phyloP scores from a whole-genome alignment of 2,113 vertebrate genomes.

The Anas platyrhynchos region DNA sequence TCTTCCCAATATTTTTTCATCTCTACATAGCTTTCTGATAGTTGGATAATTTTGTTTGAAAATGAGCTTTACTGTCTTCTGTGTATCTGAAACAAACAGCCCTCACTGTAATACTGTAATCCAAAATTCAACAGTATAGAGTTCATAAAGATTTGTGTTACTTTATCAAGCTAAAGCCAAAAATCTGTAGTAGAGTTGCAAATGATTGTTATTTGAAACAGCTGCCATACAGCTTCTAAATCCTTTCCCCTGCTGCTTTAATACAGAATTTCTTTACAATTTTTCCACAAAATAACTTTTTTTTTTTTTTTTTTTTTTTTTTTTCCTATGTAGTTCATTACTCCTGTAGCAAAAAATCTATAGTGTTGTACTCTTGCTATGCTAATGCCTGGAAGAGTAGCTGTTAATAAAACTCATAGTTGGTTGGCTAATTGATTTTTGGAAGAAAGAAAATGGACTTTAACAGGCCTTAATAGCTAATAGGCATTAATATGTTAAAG shows the following conservation, averaged over 20 bases:
- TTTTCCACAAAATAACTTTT: constrained; percentile 27
- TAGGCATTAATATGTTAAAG: constrained; percentile 63
- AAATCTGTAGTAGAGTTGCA: constrained; percentile 36
- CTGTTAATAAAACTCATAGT: constrained; percentile 73
- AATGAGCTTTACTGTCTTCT: constrained; percentile 25
- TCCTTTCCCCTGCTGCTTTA: constrained; percentile 6
- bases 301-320: constrained; percentile 28
- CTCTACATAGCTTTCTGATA: constrained; percentile 23
- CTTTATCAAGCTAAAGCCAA: constrained; percentile 22
- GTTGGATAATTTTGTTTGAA: constrained; percentile 58
- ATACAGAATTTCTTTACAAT: constrained; percentile 5
- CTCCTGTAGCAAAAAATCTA: constrained; percentile 71
- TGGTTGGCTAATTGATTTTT: constrained; percentile 86
- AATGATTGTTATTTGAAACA: constrained; percentile 67
- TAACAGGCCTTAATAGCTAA: constrained; percentile 72
- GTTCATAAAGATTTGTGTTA: constrained; percentile 34
- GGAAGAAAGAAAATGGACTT: constrained; percentile 79
- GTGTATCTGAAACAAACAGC: constrained; percentile 24
- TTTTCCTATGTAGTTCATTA: constrained; percentile 66
- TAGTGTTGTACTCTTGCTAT: constrained; percentile 82
- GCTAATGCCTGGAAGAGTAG: constrained; percentile 81
- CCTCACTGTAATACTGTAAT: constrained; percentile 43
- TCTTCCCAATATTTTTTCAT: constrained; percentile 10
- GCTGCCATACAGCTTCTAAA: constrained; percentile 31
- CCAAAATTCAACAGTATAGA: constrained; percentile 12